Evolutionary conservation across 2,888 invertebrate species (phyloP).

Genomic region (Yponomeuta evonymella): DNA sequence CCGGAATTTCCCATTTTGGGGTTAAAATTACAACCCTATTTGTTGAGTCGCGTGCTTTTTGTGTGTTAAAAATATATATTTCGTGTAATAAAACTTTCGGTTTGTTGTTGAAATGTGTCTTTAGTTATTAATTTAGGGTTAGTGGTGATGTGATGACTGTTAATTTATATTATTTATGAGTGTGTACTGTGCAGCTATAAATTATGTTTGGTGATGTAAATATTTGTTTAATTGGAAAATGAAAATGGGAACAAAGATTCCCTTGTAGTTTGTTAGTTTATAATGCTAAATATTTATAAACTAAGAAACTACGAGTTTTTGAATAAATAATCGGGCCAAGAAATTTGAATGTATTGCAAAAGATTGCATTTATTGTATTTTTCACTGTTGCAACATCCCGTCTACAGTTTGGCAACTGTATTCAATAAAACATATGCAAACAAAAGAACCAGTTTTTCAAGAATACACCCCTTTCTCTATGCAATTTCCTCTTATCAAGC

Average conservation of each 20-base stretch:
- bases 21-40: slow-evolving; percentile 47
- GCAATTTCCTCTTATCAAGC: slow-evolving; percentile 23
- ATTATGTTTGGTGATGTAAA: neutral
- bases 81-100: slow-evolving; percentile 50
- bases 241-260: too few species aligned
- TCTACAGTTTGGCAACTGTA: neutral
- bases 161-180: slow-evolving; percentile 41
- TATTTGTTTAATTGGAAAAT: too few species aligned
- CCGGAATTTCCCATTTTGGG: slow-evolving; percentile 41
- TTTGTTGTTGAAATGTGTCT: slow-evolving; percentile 58
- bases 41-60: slow-evolving; percentile 44
- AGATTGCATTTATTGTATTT: too few species aligned
- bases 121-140: slow-evolving; percentile 39
- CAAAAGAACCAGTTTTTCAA: slow-evolving; percentile 46
- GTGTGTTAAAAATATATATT: slow-evolving; percentile 53
- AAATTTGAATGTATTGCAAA: too few species aligned
- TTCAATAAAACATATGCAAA: neutral
- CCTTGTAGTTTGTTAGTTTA: neutral
- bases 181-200: slow-evolving; percentile 20
- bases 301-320: neutral
- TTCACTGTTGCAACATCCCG: neutral
- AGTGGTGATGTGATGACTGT: slow-evolving; percentile 40
- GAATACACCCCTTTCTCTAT: slow-evolving; percentile 38
- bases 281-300: too few species aligned
- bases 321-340: neutral